A percentile compares a stretch with the other conserved stretches of the same genome.
phyloP scores from a whole-genome alignment of 2,888 invertebrate genomes.

The Tanypteryx hageni region DNA sequence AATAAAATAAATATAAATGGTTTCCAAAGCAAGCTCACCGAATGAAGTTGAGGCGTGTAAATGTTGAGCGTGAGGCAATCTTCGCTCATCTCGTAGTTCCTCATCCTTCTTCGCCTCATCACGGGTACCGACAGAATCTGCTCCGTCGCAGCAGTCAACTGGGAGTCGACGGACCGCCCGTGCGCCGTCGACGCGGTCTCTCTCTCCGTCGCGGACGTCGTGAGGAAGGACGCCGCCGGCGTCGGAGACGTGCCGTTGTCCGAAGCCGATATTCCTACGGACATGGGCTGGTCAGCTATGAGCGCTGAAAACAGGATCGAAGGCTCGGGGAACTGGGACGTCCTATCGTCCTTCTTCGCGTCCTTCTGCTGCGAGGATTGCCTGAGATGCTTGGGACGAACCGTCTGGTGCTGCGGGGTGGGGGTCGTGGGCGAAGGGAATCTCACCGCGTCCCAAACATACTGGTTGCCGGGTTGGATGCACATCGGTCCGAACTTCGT shows the following conservation, averaged over 20 bases:
- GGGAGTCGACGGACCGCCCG: neutral
- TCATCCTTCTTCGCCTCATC: constrained; percentile 70
- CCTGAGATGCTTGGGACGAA: constrained; percentile 49
- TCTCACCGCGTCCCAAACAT: constrained; percentile 72
- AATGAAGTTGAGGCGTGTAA: constrained; percentile 70
- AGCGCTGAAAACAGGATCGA: constrained; percentile 23
- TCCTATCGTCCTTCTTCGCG: neutral
- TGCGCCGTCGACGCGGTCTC: neutral
- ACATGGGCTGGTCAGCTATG: neutral
- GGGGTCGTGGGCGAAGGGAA: constrained; percentile 65
- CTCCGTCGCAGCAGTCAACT: neutral
- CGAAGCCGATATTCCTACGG: neutral
- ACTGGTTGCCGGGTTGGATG: constrained; percentile 71
- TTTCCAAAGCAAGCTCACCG: neutral
- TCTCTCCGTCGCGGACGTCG: neutral
- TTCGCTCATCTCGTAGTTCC: constrained; percentile 72
- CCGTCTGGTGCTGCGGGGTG: constrained; percentile 54
- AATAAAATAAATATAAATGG: no score
- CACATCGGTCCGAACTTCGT: constrained; percentile 72
- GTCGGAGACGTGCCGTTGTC: neutral
- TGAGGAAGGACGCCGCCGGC: neutral
- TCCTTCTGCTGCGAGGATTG: constrained; percentile 3
- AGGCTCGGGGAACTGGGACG: neutral
- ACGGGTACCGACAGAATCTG: constrained; percentile 65
- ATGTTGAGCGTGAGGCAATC: constrained; percentile 73